phyloP scores from a whole-genome alignment of 2,113 vertebrate genomes.

The Morone saxatilis region DNA sequence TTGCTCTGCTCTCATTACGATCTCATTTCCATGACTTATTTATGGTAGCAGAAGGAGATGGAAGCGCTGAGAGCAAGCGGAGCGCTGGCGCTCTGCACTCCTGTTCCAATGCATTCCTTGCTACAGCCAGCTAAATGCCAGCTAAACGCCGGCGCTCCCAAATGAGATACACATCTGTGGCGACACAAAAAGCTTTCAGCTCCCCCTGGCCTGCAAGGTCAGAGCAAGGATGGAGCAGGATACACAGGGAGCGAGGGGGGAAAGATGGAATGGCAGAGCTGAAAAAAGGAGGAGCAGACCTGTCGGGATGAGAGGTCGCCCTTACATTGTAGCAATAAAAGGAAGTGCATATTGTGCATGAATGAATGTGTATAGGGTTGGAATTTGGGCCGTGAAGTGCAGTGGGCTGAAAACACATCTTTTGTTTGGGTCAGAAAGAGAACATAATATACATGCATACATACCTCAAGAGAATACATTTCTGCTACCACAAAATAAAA shows the following conservation, averaged over 20 bases:
- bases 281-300: background rate
- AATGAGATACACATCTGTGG: conserved; percentile 37
- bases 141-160: conserved; percentile 19
- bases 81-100: background rate
- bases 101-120: conserved; percentile 16
- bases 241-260: background rate
- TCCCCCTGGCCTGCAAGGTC: background rate
- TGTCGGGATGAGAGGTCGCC: background rate
- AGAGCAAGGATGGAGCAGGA: background rate
- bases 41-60: conserved; percentile 50
- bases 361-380: background rate
- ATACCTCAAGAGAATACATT: background rate
- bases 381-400: background rate
- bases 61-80: conserved; percentile 15
- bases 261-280: background rate
- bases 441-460: background rate
- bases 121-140: conserved; percentile 22
- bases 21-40: conserved; percentile 62
- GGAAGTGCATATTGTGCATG: background rate
- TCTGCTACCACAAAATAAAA: background rate
- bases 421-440: background rate
- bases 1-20: conserved; percentile 34
- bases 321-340: background rate
- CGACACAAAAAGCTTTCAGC: conserved; percentile 33
- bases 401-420: background rate